These are phyloP conservation scores for Gallinago media DNA, from an alignment of 2,113 vertebrate genomes.

Conservation along the genomic window DNA sequence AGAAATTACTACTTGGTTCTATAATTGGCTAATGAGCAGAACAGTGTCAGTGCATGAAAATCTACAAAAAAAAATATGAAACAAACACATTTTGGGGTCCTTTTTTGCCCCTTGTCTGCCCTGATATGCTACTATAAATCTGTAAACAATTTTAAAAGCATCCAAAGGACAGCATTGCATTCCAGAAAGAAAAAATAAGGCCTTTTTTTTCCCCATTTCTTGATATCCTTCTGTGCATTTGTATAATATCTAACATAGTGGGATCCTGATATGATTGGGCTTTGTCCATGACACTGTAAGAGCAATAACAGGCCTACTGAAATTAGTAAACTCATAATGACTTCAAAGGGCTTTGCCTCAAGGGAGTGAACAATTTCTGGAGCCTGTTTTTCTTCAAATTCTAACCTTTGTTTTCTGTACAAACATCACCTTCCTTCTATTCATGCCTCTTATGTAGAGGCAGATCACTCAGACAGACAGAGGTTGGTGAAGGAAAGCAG, in stretches of 20 bases:
- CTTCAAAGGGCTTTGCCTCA: background rate
- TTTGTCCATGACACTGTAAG: background rate
- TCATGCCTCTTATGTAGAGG: accelerated
- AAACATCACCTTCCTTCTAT: background rate
- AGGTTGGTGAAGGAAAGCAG: background rate
- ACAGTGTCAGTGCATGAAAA: background rate
- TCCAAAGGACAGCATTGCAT: background rate
- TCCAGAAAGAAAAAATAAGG: background rate
- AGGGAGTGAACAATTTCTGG: background rate
- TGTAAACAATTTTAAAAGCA: background rate
- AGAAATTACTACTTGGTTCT: background rate
- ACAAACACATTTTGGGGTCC: background rate
- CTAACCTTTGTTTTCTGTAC: background rate
- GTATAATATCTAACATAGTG: background rate
- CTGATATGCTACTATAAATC: background rate
- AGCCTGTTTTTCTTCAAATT: background rate
- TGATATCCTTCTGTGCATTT: background rate
- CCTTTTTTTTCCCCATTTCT: background rate
- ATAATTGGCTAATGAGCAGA: background rate
- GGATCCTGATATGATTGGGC: background rate
- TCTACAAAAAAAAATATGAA: background rate
- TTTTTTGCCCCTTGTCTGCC: background rate
- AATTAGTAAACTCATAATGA: background rate
- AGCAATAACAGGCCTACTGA: background rate
- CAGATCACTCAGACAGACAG: background rate